Base-by-base conservation (phyloP, 2,888 invertebrate genomes). In the Eristalis pertinax region DNA sequence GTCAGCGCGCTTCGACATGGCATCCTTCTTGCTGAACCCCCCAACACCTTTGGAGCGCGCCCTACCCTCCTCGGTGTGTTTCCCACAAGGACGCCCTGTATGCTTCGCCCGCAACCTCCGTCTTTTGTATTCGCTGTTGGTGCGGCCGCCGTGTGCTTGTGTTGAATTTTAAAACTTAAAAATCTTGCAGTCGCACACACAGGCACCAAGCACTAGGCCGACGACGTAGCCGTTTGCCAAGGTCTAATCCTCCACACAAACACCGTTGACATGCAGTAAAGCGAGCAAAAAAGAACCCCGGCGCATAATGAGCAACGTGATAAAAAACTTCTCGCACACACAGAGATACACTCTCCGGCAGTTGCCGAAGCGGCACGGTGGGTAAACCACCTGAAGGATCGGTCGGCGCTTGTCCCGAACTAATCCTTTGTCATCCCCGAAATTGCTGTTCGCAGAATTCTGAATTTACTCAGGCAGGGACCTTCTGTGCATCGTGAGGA, bases 221-320 rank as follows among this genome's bases (percentile, higher is more conserved):
- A 41, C 38, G 43, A 60, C 68, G 22, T 76, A 62, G 72, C 67
- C 63, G 72, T 77, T 73, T 73, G 73, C 60, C 81, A 81, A 81
- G 85, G 81, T 77, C 77, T 81, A 81, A 85, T 85, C 81, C 73
- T 73, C 60, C 77, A 43, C 64, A 64, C 73, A 81, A 85, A 77
- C 81, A 81, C 72, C 76, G 72, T 67, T 68, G 75, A 41, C 22
- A 68, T 50, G 75, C 69, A 63, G 63, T 80, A 56, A 76, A 76
- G 67, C 65, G 15, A 50, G 38, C n/a, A 64, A 43, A 32, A 13
- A 19, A 22, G 62, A 68, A 62, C 43, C 24, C 13, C 60, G 3
- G 60, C n/a, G n/a, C 50, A 84, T 80, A 67, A 79, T 80, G 74
- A 80, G 62, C 64, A 64, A 78, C 38, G 80, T 50, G 7, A 50